These are phyloP conservation scores for Enteromius treurensis DNA, from an alignment of 2,797 vertebrate genomes.

Conservation along the genomic window DNA sequence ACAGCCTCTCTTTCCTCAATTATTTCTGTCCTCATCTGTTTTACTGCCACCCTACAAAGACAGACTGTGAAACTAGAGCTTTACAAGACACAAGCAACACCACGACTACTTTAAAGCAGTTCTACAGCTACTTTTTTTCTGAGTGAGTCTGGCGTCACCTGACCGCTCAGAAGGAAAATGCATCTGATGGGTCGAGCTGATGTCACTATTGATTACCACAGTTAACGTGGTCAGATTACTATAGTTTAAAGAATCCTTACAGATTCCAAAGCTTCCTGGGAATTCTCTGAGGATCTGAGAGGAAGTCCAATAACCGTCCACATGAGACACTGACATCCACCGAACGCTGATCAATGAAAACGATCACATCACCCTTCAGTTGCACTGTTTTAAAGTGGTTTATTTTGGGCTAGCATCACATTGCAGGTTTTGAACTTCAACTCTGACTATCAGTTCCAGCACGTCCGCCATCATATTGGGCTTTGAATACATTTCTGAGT, in stretches of 20 bases:
- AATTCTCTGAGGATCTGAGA: conserved; percentile 28
- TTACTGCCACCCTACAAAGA: background rate
- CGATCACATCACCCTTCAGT: conserved; percentile 48
- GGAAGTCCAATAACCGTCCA: conserved; percentile 7
- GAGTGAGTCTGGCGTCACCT: background rate
- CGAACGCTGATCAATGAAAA: conserved; percentile 43
- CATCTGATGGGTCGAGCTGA: conserved; percentile 2
- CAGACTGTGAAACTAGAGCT: background rate
- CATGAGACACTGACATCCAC: conserved; percentile 10
- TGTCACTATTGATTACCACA: conserved; percentile 41
- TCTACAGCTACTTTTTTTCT: background rate
- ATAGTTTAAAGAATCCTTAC: conserved; percentile 22
- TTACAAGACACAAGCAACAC: background rate
- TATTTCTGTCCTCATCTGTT: conserved; percentile 32
- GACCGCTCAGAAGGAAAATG: background rate
- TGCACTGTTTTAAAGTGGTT: conserved; percentile 22
- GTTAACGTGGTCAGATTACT: conserved; percentile 35
- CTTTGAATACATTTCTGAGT: background rate
- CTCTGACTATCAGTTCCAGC: background rate
- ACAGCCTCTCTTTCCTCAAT: conserved; percentile 52
- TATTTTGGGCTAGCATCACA: background rate
- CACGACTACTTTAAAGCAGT: background rate
- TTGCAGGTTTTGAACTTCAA: background rate
- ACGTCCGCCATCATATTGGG: background rate
- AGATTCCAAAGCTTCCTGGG: conserved; percentile 23